Conservation (phyloP, 2,797 vertebrate species). For the Urophycis tenuis region DNA sequence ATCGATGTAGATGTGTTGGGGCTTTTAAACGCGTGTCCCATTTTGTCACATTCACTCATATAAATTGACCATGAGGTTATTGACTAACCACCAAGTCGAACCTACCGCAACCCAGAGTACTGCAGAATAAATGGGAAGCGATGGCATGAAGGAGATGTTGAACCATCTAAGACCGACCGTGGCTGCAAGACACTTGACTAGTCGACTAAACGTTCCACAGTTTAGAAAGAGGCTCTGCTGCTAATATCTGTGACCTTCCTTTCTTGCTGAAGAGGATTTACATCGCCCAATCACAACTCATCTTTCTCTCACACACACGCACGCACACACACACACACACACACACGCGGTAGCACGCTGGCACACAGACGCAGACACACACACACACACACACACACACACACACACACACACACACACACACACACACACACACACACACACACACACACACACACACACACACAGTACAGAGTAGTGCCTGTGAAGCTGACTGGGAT, state of each 20-base stretch:
- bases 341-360: too few relatives aligned
- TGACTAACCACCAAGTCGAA: too few relatives aligned
- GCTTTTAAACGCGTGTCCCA: too few relatives aligned
- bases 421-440: background rate
- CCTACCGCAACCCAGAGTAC: too few relatives aligned
- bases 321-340: conserved; percentile 1
- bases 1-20: too few relatives aligned
- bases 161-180: background rate
- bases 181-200: background rate
- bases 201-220: background rate
- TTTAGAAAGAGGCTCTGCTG: conserved; percentile 5
- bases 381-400: background rate
- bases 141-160: background rate
- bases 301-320: background rate
- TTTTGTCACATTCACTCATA: too few relatives aligned
- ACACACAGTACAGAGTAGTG: background rate
- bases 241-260: conserved; percentile 48
- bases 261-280: conserved; percentile 24
- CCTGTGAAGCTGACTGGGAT: background rate
- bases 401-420: conserved; percentile 1
- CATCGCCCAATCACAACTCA: conserved; percentile 17
- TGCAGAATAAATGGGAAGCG: background rate
- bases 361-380: background rate
- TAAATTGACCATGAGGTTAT: background rate
- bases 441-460: background rate